Base-by-base conservation (phyloP, 2,113 vertebrate genomes). In the Alectura lathami region DNA sequence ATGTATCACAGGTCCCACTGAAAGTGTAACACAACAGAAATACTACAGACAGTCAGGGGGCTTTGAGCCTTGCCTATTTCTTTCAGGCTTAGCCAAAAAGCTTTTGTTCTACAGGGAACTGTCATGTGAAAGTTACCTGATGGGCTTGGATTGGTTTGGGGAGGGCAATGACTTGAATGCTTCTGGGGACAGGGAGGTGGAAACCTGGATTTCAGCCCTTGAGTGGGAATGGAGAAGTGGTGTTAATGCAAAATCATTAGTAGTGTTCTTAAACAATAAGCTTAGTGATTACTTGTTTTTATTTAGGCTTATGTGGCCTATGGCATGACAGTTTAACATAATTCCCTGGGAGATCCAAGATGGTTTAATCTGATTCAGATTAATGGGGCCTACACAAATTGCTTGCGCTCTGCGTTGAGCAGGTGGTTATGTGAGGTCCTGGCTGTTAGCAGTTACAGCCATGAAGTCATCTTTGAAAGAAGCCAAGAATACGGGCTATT, bases 161-260 rank as follows among this genome's bases (percentile, higher is more conserved):
- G 22, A 50, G 53, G 34, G 42, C 32, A 45, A 7, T 12, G 13
- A 62, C n/a, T 4, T 0, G 0, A 78, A 34, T 2, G 0, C 45
- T 78, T 75, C 18, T 45, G 45, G 40, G 16, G 23, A 8, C 34
- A 86, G 6, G 9, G n/a, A 20, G 8, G 5, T 27, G 43, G 47
- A 83, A 88, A 59, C 26, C 27, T 48, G 30, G 11, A 42, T 83
- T 88, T 84, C 3, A 20, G 20, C 10, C 29, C 3, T 24, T 63
- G 20, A 42, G 4, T 73, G 7, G 11, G 36, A 96, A 47, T 60
- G 27, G n/a, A 91, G 88, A 63, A 90, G 36, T 24, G 8, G 17
- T 93, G 43, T 60, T 83, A 76, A 5, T 68, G 30, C 53, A 32
- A 51, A 60, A 72, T 78, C 13, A 29, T 86, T 93, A 94, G 24